Conservation (phyloP, 2,113 vertebrate species). For the Leptobrachium ailaonicum region DNA sequence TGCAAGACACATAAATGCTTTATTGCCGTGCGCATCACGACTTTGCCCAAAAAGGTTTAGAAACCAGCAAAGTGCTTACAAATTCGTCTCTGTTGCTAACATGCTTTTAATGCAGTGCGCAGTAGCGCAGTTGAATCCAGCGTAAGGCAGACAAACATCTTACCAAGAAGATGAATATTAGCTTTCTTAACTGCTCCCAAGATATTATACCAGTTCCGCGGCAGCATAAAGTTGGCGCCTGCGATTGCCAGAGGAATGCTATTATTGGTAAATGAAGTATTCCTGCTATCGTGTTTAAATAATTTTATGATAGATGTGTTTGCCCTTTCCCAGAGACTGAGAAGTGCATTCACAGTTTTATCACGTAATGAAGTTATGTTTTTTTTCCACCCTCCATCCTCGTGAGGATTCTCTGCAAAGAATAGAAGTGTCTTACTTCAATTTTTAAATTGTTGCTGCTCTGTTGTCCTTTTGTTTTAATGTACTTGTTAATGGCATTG, state of each 20-base stretch:
- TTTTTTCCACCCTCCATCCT: conserved; percentile 13
- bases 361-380: conserved; percentile 31
- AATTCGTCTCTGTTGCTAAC: conserved; percentile 55
- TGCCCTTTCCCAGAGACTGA: conserved; percentile 48
- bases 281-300: conserved; percentile 50
- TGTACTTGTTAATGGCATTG: not conserved
- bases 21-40: conserved; percentile 55
- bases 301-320: conserved; percentile 41
- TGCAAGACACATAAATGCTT: conserved; percentile 43
- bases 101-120: conserved; percentile 53
- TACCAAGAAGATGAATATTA: conserved; percentile 36
- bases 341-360: conserved; percentile 37
- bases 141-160: conserved; percentile 53
- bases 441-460: not conserved
- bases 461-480: conserved; percentile 3
- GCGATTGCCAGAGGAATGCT: conserved; percentile 49
- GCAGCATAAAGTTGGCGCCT: conserved; percentile 52
- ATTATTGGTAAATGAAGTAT: conserved; percentile 52
- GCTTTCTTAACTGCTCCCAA: conserved; percentile 58
- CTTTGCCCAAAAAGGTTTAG: conserved; percentile 54
- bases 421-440: conserved; percentile 1
- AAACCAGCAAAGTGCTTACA: conserved; percentile 57
- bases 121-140: conserved; percentile 57
- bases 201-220: conserved; percentile 50
- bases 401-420: not conserved